Conservation (phyloP, 2,113 vertebrate genomes). For the Ochotona princeps region DNA sequence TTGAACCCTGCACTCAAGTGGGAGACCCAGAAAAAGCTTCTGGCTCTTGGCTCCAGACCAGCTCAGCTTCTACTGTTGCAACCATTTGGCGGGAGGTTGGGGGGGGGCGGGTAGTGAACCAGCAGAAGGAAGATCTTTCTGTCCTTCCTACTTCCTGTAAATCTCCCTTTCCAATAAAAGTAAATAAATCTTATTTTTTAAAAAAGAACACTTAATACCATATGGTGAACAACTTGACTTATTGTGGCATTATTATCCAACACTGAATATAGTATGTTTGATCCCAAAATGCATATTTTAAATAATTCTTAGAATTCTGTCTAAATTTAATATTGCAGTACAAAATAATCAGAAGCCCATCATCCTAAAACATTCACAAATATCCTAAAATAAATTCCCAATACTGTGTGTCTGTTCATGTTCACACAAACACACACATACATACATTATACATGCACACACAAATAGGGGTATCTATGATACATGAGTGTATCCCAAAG, state of each 20-base stretch:
- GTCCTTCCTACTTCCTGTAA: too few relatives aligned
- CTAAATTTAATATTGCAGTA: conserved; percentile 16
- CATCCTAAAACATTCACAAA: conserved; percentile 48
- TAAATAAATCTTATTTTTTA: too few relatives aligned
- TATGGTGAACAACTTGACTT: background rate
- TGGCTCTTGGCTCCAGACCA: too few relatives aligned
- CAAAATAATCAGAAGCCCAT: conserved; percentile 42
- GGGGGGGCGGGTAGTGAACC: too few relatives aligned
- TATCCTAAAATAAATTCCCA: conserved; percentile 19
- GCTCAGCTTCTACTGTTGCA: too few relatives aligned
- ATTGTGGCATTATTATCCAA: conserved; percentile 41
- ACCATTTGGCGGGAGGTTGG: too few relatives aligned
- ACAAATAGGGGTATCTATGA: background rate
- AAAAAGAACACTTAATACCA: too few relatives aligned
- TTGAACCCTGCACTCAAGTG: too few relatives aligned
- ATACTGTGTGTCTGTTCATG: background rate
- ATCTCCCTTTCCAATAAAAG: too few relatives aligned
- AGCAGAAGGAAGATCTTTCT: too few relatives aligned
- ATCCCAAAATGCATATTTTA: background rate
- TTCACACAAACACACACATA: background rate
- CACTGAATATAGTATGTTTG: conserved; percentile 23
- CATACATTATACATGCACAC: too few relatives aligned
- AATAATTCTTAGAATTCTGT: conserved; percentile 50
- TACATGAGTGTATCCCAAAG: background rate
- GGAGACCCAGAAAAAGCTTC: too few relatives aligned